Evolutionary conservation across 2,113 vertebrate genomes (phyloP), one percentile per base, ranked within the genome.

Genomic region (Chaenogobius annularis): DNA sequence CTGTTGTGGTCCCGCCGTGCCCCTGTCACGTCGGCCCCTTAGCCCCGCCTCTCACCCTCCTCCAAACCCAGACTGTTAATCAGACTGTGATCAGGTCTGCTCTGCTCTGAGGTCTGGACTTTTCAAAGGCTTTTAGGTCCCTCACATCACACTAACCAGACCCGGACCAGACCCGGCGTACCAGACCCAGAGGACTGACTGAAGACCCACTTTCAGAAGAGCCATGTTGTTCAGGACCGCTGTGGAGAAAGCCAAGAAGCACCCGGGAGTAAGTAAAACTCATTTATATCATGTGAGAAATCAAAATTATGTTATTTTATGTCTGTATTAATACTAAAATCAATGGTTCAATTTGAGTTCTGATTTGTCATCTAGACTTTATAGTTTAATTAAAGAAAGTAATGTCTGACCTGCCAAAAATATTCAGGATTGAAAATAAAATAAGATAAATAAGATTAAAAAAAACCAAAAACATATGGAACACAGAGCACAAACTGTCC

Each of bases 201-300:
- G 15, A 50, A 50, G 50, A 54, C 50, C 50, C 6, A 54, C 50
- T 54, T 54, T 26, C 12, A 43, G 35, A 63, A 52, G 55, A 74
- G 69, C 17, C 9, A 84, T 84, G 83, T 73, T 90, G 64, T 87
- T 93, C 59, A 83, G 87, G 67, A 71, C 54, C 26, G 74, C 79
- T 15, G 65, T 87, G 19, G 65, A 84, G 35, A 87, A 90, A 13
- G 85, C 79, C 20, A 93, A 79, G 75, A 91, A 47, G 80, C 83
- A 91, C 59, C 91, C 86, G 0, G 84, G 82, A 0, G 91, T 93
- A 71, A 91, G 91, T 90, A 78, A 61, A 46, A 11, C 11, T n/a
- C n/a, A 0, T 68, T 73, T n/a, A 1, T 26, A 58, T 47, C 7
- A n/a, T 55, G 12, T 1, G 11, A 58, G 5, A 23, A 58, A 23